A percentile compares a stretch with the other conserved stretches of the same genome.
These are phyloP conservation scores for Nyctibius bracteatus DNA, from an alignment of 2,113 vertebrate genomes.

Conservation along the genomic window DNA sequence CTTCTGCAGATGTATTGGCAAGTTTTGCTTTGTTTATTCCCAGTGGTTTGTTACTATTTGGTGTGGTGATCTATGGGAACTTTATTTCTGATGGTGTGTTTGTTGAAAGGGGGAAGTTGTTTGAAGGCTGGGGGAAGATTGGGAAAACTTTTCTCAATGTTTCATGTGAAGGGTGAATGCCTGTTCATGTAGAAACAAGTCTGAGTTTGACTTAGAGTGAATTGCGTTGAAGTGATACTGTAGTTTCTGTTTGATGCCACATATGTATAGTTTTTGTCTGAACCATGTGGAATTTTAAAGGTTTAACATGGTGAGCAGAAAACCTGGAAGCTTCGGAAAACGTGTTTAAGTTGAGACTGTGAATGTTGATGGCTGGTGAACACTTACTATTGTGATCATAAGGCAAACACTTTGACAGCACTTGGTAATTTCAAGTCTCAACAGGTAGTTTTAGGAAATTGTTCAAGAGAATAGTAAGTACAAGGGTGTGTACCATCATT, in stretches of 20 bases:
- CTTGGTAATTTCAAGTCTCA: not conserved
- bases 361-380: not conserved
- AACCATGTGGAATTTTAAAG: not conserved
- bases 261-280: not conserved
- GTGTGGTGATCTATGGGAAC: not conserved
- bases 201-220: not conserved
- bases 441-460: constrained; percentile 46
- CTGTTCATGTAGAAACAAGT: not conserved
- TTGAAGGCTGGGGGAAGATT: not conserved
- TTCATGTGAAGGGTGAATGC: not conserved
- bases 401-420: not conserved
- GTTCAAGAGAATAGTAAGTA: constrained; percentile 1
- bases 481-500: not conserved
- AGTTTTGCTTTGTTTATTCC: not conserved
- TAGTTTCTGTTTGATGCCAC: not conserved
- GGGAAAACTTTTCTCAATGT: not conserved
- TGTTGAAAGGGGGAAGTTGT: not conserved
- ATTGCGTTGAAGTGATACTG: not conserved
- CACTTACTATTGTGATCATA: not conserved
- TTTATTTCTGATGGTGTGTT: not conserved
- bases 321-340: not conserved
- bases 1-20: not conserved
- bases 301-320: not conserved
- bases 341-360: not conserved
- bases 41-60: not conserved